A percentile compares a stretch with the other conserved stretches of the same genome.
Conservation (phyloP, 2,888 invertebrate genomes). For the Ochropleura leucogaster region DNA sequence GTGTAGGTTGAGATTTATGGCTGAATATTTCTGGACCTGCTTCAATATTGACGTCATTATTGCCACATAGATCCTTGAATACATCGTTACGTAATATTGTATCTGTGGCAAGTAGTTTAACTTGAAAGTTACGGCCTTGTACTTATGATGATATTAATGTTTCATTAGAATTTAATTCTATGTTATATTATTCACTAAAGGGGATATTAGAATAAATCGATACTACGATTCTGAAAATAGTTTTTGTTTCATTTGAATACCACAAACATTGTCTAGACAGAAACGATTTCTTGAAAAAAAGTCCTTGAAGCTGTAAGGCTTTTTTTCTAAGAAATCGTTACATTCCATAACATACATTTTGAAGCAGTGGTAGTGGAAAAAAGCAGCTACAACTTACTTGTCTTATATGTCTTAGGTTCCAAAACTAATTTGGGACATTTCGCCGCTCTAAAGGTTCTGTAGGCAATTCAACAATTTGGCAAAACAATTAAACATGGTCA, state of each 20-base stretch:
- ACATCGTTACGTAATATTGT: slow-evolving; percentile 38
- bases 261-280: slow-evolving; percentile 23
- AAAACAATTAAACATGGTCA: no score
- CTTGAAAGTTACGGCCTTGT: slow-evolving; percentile 14
- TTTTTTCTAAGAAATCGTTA: not conserved
- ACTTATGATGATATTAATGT: slow-evolving; percentile 15
- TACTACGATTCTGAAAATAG: not conserved
- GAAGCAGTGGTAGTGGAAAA: no score
- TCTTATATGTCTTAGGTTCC: no score
- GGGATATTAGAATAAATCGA: not conserved
- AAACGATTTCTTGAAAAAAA: slow-evolving; percentile 9
- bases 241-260: slow-evolving; percentile 14
- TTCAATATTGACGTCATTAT: slow-evolving; percentile 53
- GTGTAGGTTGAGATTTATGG: slow-evolving; percentile 57
- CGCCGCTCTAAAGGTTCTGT: no score
- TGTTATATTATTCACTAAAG: not conserved
- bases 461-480: no score
- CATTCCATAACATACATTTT: not conserved
- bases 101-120: not conserved
- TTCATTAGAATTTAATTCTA: slow-evolving; percentile 4
- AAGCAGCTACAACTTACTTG: no score
- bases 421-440: no score
- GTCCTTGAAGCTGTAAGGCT: not conserved
- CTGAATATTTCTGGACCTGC: slow-evolving; percentile 42
- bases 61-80: slow-evolving; percentile 23